These are phyloP conservation scores for Dryobates pubescens DNA, from an alignment of 2,797 vertebrate genomes.

Conservation along the genomic window DNA sequence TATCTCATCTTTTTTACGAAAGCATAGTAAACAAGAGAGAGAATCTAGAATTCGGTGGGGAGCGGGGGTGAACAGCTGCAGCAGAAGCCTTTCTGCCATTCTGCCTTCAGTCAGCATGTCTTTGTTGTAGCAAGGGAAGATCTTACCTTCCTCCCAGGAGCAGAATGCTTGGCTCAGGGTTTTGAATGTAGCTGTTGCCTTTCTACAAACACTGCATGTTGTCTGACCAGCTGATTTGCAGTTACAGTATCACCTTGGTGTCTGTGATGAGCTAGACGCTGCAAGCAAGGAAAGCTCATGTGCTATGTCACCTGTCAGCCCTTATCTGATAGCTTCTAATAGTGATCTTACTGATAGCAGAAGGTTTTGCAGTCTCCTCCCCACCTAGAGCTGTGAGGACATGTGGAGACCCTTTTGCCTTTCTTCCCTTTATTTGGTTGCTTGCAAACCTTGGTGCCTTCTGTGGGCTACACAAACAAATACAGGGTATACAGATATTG, in stretches of 20 bases:
- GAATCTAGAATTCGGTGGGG: neutral
- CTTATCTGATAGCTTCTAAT: neutral
- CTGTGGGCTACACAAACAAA: neutral
- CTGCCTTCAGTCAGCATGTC: neutral
- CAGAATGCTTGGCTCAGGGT: neutral
- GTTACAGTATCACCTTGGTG: neutral
- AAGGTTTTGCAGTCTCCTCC: neutral
- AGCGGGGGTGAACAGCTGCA: neutral
- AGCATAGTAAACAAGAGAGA: constrained; percentile 56
- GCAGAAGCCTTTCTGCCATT: neutral
- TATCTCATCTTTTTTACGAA: constrained; percentile 63
- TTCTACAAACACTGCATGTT: neutral
- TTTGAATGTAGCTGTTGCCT: neutral
- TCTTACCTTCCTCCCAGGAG: neutral
- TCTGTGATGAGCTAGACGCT: neutral
- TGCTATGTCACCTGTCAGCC: neutral
- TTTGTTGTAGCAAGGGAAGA: neutral
- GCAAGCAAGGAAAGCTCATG: neutral
- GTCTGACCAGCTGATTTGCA: neutral
- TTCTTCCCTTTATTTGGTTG: neutral
- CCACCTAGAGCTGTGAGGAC: neutral
- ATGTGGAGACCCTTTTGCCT: neutral
- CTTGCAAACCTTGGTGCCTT: neutral
- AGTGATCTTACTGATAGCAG: neutral
- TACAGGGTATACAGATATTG: neutral